Evolutionary conservation across 2,797 vertebrate species (phyloP).

Genomic region (Gouania willdenowi): DNA sequence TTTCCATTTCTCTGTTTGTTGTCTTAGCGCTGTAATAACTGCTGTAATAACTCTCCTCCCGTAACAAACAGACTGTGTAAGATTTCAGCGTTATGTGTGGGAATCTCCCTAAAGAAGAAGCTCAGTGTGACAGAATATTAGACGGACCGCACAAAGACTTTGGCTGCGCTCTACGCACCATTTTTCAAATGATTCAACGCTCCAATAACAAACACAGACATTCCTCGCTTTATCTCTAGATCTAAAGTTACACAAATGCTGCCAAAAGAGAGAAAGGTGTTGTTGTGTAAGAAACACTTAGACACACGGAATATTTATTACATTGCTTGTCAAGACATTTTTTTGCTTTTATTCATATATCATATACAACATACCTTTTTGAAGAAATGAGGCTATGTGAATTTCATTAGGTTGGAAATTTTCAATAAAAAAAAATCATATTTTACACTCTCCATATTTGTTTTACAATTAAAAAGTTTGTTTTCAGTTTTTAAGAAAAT

Average conservation of each 20-base stretch:
- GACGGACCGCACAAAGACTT: slow-evolving; percentile 45
- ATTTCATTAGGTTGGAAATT: no score
- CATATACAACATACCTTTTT: no score
- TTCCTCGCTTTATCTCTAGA: slow-evolving; percentile 68
- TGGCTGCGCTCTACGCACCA: slow-evolving; percentile 48
- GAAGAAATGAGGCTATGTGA: no score
- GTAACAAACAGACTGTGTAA: slow-evolving; percentile 39
- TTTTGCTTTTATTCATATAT: no score
- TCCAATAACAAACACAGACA: slow-evolving; percentile 72
- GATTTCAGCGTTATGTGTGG: slow-evolving; percentile 59
- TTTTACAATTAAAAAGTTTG: no score
- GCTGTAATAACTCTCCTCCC: slow-evolving; percentile 32
- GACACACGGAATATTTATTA: slow-evolving; percentile 25
- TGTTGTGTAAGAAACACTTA: slow-evolving; percentile 28
- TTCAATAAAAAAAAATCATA: no score
- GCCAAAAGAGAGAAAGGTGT: slow-evolving; percentile 51
- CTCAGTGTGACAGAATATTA: slow-evolving; percentile 57
- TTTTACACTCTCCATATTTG: no score
- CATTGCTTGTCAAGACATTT: slow-evolving; percentile 8
- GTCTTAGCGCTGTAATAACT: slow-evolving; percentile 37
- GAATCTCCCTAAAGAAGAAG: slow-evolving; percentile 68
- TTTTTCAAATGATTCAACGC: slow-evolving; percentile 67
- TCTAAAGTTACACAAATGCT: slow-evolving; percentile 38
- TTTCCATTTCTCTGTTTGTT: slow-evolving; percentile 34
- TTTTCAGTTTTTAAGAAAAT: no score